phyloP scores from a whole-genome alignment of 2,888 invertebrate species.

The Dryobota labecula region DNA sequence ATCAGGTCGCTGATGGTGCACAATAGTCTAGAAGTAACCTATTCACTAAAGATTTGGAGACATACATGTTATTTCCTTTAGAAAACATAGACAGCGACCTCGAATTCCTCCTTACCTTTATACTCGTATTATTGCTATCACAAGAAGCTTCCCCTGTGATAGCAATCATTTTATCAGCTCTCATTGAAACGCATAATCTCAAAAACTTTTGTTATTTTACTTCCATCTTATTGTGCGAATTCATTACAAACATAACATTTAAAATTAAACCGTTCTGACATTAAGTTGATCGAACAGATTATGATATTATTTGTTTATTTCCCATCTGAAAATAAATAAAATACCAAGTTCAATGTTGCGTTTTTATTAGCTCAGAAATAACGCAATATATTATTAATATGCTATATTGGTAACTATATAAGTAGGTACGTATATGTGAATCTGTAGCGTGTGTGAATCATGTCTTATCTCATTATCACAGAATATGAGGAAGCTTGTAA shows the following conservation, averaged over 20 bases:
- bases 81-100: background rate
- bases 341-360: background rate
- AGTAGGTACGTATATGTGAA: background rate
- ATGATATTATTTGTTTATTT: constrained; percentile 2
- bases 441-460: constrained; percentile 40
- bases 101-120: background rate
- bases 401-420: background rate
- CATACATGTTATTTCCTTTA: background rate
- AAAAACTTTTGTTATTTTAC: background rate
- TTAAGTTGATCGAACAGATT: background rate
- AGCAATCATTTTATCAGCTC: background rate
- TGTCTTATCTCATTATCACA: constrained; percentile 51
- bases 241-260: background rate
- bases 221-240: background rate
- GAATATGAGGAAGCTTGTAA: constrained; percentile 41
- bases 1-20: background rate
- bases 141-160: background rate
- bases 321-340: background rate
- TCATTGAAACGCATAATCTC: background rate
- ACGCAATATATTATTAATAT: background rate
- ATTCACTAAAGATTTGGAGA: background rate
- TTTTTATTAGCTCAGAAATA: background rate
- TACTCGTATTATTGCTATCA: background rate
- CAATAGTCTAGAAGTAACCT: background rate
- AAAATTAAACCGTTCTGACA: background rate